These are phyloP conservation scores for Meteorus colon DNA, from an alignment of 2,888 invertebrate species.

Conservation along the genomic window DNA sequence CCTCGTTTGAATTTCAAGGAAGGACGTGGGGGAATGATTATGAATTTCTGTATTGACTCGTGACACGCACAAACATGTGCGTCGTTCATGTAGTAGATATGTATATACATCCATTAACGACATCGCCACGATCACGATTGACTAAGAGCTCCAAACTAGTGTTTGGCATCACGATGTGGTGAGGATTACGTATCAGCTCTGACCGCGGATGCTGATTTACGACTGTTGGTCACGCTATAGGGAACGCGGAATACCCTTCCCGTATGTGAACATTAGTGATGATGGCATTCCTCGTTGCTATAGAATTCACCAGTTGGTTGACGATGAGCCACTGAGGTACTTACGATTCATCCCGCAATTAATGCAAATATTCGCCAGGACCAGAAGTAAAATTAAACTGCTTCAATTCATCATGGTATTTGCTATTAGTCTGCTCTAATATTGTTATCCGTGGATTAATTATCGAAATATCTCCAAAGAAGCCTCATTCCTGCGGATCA, in stretches of 20 bases:
- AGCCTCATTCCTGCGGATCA: not conserved
- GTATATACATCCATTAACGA: constrained; percentile 9
- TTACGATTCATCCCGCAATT: constrained; percentile 23
- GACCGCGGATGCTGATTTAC: constrained; percentile 60
- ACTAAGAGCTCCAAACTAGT: constrained; percentile 11
- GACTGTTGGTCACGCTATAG: constrained; percentile 56
- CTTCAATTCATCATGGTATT: not conserved
- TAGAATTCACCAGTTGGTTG: not conserved
- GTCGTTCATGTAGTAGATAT: not conserved
- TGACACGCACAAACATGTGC: constrained; percentile 8
- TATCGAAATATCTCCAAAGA: constrained; percentile 6
- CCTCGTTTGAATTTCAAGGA: constrained; percentile 4
- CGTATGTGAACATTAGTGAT: constrained; percentile 11
- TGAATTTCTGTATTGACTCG: constrained; percentile 11
- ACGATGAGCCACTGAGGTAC: constrained; percentile 21
- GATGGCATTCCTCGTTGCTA: constrained; percentile 24
- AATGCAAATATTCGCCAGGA: constrained; percentile 7
- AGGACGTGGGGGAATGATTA: not conserved
- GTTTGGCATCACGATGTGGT: constrained; percentile 37
- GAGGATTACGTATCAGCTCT: constrained; percentile 49
- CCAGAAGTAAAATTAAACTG: not conserved
- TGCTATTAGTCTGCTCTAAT: not conserved
- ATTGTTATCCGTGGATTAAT: not conserved
- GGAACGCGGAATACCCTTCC: constrained; percentile 7
- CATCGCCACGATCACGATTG: constrained; percentile 37